Percentiles rank a stretch among this genome's conserved stretches.
These are phyloP conservation scores for Cyrtonyx montezumae DNA, from an alignment of 2,113 vertebrate species.

Conservation along the genomic window DNA sequence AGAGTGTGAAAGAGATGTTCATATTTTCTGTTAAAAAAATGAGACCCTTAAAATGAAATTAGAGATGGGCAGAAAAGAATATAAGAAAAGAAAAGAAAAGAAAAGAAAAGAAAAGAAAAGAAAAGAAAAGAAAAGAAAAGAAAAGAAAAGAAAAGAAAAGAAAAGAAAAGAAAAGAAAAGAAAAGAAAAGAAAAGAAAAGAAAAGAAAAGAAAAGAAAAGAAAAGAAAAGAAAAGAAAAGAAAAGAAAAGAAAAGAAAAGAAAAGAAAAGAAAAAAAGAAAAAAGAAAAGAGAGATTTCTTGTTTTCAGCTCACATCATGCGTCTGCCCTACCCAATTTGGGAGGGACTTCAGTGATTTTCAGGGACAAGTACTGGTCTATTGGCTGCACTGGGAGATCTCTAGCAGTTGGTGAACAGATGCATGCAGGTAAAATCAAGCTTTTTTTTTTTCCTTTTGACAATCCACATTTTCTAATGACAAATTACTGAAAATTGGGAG, in stretches of 20 bases:
- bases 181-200: neutral
- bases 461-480: neutral
- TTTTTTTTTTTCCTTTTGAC: accelerated
- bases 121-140: neutral
- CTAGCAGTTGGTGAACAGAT: neutral
- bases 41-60: constrained; percentile 50
- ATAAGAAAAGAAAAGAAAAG: neutral
- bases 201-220: neutral
- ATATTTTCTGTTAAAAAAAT: constrained; percentile 45
- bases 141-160: neutral
- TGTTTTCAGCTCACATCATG: neutral
- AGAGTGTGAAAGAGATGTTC: constrained; percentile 63
- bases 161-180: neutral
- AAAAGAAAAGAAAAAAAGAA: neutral
- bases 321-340: neutral
- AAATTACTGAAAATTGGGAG: neutral
- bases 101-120: neutral
- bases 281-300: neutral
- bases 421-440: neutral
- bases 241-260: neutral
- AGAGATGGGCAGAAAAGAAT: neutral
- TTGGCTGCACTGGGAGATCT: neutral
- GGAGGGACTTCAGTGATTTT: neutral
- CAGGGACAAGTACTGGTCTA: neutral
- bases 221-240: neutral